Percentiles rank a stretch among this genome's conserved stretches.
Conservation (phyloP, 2,113 vertebrate genomes). For the Macroglossus sobrinus region DNA sequence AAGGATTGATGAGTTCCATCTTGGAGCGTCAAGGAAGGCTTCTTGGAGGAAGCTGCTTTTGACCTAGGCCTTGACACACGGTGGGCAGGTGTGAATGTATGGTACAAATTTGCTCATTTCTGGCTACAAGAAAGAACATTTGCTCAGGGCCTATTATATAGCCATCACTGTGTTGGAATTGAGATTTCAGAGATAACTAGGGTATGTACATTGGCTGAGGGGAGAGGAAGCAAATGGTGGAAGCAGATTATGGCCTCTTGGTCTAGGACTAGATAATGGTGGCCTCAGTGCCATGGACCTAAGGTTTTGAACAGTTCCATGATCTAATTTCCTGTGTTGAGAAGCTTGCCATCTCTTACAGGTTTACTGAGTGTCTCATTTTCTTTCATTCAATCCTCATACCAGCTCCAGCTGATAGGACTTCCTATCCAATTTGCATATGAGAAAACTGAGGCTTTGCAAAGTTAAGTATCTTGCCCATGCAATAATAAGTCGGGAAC, state of each 20-base stretch:
- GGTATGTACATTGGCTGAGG: not conserved
- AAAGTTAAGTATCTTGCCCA: not conserved
- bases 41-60: slow-evolving; percentile 18
- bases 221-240: not conserved
- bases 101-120: not conserved
- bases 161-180: not conserved
- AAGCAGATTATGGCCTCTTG: not conserved
- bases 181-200: not conserved
- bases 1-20: not conserved
- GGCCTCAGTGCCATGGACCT: not conserved
- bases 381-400: not conserved
- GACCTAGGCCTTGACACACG: not conserved
- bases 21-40: not conserved
- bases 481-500: not conserved
- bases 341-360: not conserved
- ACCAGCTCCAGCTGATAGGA: not conserved
- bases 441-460: not conserved
- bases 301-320: not conserved
- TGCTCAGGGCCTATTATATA: not conserved
- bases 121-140: not conserved
- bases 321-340: not conserved
- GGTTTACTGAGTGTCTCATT: not conserved
- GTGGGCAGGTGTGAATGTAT: not conserved
- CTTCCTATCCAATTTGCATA: not conserved
- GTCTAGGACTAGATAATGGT: not conserved